Evolutionary conservation across 2,888 invertebrate species (phyloP), one percentile per base, ranked within the genome.

Genomic region (Balanococcus diminutus): DNA sequence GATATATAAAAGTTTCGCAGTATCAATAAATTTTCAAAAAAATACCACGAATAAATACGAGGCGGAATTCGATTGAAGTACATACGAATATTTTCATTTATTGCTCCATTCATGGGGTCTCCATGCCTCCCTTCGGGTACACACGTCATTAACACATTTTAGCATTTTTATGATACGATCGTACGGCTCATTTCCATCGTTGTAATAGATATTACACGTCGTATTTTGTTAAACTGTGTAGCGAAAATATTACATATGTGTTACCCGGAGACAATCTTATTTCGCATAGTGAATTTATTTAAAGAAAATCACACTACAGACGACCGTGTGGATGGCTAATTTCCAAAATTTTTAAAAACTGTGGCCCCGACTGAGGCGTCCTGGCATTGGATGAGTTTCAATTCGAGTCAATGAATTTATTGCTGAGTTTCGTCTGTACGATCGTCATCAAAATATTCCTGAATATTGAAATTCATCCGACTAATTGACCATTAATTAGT

Each of bases 331-430:
- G 28, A 67, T 67, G 61, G 61, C 61, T 67, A 67, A 28, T 67
- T 67, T 67, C 61, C 61, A 67, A 67, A 25, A 9, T 67, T 67
- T n/a, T 67, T 67, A 14, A n/a, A 67, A 67, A 67, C 61, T 14
- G 51, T 51, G 51, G 51, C 51, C 19, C 51, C 51, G 51, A 19
- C n/a, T 19, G 51, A 36, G 36, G 19, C n/a, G 19, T 51, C 51
- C 0, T 51, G 51, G 8, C 51, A 19, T 51, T 51, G 51, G 51
- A 51, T 51, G 51, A 8, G 19, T n/a, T 51, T 51, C 19, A 19
- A 51, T 4, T n/a, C n/a, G n/a, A n/a, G n/a, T 9, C 8, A 19
- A 3, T n/a, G 19, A 51, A n/a, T 19, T n/a, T 4, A 6, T 51
- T 51, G n/a, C 14, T n/a, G n/a, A n/a, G 0, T 42, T 42, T 42